A percentile compares a stretch with the other conserved stretches of the same genome.
phyloP scores from a whole-genome alignment of 2,797 vertebrate genomes.

The Macropodus opercularis region DNA sequence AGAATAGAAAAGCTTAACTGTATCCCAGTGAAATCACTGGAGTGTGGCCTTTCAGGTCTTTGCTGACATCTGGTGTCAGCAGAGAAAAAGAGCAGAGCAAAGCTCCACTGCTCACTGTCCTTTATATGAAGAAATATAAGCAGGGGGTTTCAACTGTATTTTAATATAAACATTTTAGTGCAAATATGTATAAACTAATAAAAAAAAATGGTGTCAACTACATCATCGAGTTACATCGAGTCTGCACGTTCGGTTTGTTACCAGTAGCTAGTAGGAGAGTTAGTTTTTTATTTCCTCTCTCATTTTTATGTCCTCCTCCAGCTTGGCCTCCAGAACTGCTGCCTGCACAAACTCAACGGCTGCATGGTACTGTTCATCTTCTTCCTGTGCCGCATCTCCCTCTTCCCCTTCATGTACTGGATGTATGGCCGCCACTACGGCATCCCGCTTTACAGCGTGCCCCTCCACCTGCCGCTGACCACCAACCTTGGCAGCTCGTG shows the following conservation, averaged over 20 bases:
- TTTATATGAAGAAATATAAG: no score
- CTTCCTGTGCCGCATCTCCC: conserved; percentile 91
- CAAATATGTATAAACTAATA: no score
- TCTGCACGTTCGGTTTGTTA: no score
- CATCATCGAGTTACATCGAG: no score
- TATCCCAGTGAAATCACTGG: conserved; percentile 27
- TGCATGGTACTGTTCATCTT: conserved; percentile 90
- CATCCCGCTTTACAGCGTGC: conserved; percentile 86
- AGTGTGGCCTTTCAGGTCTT: conserved; percentile 29
- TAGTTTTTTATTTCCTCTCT: no score
- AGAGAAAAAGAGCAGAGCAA: conserved; percentile 27
- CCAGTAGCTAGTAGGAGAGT: no score
- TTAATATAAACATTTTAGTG: no score
- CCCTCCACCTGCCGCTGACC: conserved; percentile 88
- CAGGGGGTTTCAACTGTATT: no score
- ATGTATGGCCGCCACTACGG: conserved; percentile 86
- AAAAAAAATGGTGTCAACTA: no score
- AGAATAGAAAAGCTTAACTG: conserved; percentile 25
- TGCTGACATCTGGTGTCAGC: conserved; percentile 72
- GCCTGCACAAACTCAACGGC: conserved; percentile 93
- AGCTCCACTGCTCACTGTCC: background rate
- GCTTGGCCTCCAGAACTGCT: conserved; percentile 88
- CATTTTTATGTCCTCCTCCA: conserved; percentile 44
- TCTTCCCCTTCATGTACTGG: conserved; percentile 98
- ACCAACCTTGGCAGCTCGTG: conserved; percentile 89